Percentiles rank a stretch among this genome's conserved stretches.
Conservation (phyloP, 2,797 vertebrate species). For the Zalophus californianus region DNA sequence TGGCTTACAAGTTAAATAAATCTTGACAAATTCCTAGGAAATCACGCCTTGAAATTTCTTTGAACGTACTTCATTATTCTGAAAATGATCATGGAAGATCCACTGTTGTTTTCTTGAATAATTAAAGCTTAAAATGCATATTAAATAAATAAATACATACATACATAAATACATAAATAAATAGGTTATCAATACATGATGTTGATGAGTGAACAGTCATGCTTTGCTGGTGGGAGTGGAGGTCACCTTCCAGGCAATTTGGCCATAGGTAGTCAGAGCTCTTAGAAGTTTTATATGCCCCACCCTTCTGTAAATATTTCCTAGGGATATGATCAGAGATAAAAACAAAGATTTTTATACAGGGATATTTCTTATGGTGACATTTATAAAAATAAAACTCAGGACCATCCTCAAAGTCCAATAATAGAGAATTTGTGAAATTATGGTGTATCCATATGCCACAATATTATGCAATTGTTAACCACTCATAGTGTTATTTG, state of each 20-base stretch:
- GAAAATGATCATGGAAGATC: background rate
- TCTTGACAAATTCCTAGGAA: background rate
- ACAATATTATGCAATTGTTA: background rate
- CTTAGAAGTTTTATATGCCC: background rate
- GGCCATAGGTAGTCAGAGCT: background rate
- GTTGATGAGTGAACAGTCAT: background rate
- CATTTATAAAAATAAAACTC: conserved; percentile 39
- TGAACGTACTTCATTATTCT: conserved; percentile 21
- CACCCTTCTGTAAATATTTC: conserved; percentile 2
- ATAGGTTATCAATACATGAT: background rate
- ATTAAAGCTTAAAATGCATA: background rate
- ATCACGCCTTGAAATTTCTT: background rate
- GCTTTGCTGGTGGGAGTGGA: background rate
- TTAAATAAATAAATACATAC: background rate
- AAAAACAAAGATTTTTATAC: background rate
- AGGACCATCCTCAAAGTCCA: background rate
- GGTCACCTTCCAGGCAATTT: background rate
- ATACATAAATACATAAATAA: background rate
- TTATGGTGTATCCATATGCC: background rate
- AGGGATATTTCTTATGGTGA: background rate
- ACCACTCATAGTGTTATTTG: background rate
- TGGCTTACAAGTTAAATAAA: background rate
- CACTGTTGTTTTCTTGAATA: background rate
- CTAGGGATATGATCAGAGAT: background rate
- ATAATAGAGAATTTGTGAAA: background rate